These are phyloP conservation scores for Siniperca knerii DNA, from an alignment of 2,113 vertebrate species.

Conservation along the genomic window DNA sequence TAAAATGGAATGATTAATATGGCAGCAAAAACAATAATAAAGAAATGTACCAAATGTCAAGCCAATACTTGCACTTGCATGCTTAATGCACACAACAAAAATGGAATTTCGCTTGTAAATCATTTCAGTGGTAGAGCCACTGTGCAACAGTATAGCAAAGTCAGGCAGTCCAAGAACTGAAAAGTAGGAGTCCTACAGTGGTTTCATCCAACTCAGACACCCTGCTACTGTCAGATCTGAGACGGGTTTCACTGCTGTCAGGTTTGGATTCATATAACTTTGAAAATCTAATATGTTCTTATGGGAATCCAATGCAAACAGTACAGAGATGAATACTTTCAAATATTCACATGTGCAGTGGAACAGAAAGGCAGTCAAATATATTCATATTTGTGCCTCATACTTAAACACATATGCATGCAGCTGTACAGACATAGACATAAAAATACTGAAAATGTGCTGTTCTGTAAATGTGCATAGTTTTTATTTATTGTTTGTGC, in stretches of 20 bases:
- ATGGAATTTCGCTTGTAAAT: conserved; percentile 1
- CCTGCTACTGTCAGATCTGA: conserved; percentile 23
- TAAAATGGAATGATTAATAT: not conserved
- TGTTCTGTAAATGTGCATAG: not conserved
- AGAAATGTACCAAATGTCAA: not conserved
- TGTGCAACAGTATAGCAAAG: not conserved
- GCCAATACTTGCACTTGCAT: not conserved
- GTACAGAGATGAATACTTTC: conserved; percentile 42
- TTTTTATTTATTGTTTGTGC: not conserved
- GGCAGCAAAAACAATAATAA: conserved; percentile 1
- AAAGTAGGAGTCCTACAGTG: conserved; percentile 16
- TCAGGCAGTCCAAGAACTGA: not conserved
- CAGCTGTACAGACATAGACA: not conserved
- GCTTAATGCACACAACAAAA: not conserved
- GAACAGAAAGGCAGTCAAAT: conserved; percentile 32
- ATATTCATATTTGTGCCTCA: not conserved
- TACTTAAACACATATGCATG: conserved; percentile 12
- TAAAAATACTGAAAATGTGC: not conserved
- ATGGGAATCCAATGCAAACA: conserved; percentile 63
- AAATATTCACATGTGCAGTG: conserved; percentile 44
- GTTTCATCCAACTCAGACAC: conserved; percentile 26
- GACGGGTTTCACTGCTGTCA: conserved; percentile 47
- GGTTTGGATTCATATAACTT: conserved; percentile 46
- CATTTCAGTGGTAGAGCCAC: not conserved
- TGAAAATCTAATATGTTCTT: conserved; percentile 59